Base-by-base conservation (phyloP, 2,888 invertebrate genomes). In the Lasioglossum leucozonium region DNA sequence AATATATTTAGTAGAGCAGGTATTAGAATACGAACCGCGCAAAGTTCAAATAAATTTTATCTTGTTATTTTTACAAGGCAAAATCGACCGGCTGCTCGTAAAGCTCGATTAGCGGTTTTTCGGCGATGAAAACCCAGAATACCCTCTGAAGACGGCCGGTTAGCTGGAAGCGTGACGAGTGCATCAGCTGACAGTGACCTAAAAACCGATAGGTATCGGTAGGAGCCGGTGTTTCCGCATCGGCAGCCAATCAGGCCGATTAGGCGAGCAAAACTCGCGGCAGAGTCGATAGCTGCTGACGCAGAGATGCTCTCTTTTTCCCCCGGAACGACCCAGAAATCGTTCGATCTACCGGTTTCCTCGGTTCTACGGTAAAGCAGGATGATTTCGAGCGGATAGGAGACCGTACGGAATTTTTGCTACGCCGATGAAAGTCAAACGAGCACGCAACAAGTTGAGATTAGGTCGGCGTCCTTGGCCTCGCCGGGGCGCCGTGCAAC, bases 151-250 rank as follows among this genome's bases (percentile, higher is more conserved):
- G 44, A 16, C 67, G 26, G 37, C 10, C 34, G 18, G 22, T 42
- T 26, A 37, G 13, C 18, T 55, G 42, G 44, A 71, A 77, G 51
- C 42, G 77, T 80, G 72, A 79, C 77, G 73, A 42, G 62, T 74
- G 84, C 75, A 69, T 81, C 79, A 47, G 72, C 65, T 87, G 83
- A 87, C 76, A 87, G 55, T 83, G 85, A 83, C 81, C 77, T 73
- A 85, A 79, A 87, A 83, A 76, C 51, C 13, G 30, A 67, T 73
- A 72, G 55, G 34, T 69, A 77, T 83, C 58, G 82, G 67, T 77
- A 73, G 65, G 77, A 75, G 47, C 37, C 26, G 58, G 22, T 73
- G 78, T 83, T 86, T 86, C 76, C 83, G 86, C 87, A 79, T 87
- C 79, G 77, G 3, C 76, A 72, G 22, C 79, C 78, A 87, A 86